Evolutionary conservation across 2,888 invertebrate genomes (phyloP), one percentile per base, ranked within the genome.

Genomic region (Zhuqinia jingwanae): DNA sequence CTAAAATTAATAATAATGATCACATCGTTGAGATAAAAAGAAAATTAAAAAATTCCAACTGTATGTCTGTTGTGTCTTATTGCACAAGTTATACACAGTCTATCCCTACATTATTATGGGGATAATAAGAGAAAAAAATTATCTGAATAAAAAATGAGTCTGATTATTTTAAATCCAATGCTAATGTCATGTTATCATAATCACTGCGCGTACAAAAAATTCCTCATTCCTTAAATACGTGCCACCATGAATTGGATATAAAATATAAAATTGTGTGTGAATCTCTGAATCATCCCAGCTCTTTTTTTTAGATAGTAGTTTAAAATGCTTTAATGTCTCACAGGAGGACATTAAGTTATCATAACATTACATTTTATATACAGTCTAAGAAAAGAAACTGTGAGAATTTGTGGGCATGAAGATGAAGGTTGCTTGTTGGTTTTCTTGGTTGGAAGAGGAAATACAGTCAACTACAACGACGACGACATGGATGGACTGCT

Each of bases 401-500:
- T 58, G 58, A 58, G 58, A 58, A 58, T 58, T 25, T 58, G 25
- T 25, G 58, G 10, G 10, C 11, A 25, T 25, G 25, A 58, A 22
- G 25, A 58, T 58, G 36, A 36, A 2, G 63, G 63, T n/a, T n/a
- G n/a, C n/a, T n/a, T n/a, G n/a, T n/a, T n/a, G n/a, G n/a, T 22
- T 36, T 53, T 47, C 73, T 73, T 73, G 50, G 73, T 50, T 73
- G 73, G 73, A 73, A 53, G n/a, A n/a, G 73, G 73, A 73, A 50
- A 22, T n/a, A 47, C 36, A 36, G 36, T 8, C 36, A 36, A 6
- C 36, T 8, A 36, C 3, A 8, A 6, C 36, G 3, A 8, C 36
- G 36, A 36, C 36, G 36, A 36, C 36, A 36, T 36, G 36, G 36
- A 36, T 36, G 36, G 36, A 36, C 36, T 36, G 36, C 36, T 36